Evolutionary conservation across 2,797 vertebrate species (phyloP).

Genomic region (Microctenopoma stevenorrisi): DNA sequence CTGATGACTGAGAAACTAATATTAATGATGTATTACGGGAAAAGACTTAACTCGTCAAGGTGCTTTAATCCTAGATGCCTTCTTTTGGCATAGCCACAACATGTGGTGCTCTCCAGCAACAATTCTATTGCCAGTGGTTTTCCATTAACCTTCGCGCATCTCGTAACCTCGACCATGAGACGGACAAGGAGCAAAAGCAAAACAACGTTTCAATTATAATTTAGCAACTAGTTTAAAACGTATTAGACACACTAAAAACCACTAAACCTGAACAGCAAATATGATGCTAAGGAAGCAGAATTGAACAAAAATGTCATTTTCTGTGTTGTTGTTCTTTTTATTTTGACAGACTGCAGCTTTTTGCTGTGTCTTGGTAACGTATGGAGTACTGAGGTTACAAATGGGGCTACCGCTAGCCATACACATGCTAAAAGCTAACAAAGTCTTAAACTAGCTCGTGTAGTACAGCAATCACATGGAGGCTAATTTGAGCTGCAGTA

Average conservation of each 20-base stretch:
- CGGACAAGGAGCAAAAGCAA: no score
- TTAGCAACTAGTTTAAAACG: no score
- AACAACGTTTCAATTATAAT: no score
- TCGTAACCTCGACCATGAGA: neutral
- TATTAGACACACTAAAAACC: no score
- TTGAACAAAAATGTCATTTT: no score
- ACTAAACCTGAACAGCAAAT: no score
- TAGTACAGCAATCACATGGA: slow-evolving; percentile 13
- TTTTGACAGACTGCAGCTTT: neutral
- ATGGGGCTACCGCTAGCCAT: slow-evolving; percentile 14
- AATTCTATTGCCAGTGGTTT: neutral
- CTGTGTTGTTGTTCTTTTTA: neutral
- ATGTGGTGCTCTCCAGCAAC: neutral
- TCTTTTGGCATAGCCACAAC: neutral
- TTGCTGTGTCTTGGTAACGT: neutral
- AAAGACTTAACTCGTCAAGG: neutral
- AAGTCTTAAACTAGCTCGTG: slow-evolving; percentile 16
- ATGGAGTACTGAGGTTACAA: slow-evolving; percentile 15
- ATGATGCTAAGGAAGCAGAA: no score
- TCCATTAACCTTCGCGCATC: no score
- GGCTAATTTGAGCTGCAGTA: slow-evolving; percentile 23
- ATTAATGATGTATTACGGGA: neutral
- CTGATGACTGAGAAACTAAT: neutral
- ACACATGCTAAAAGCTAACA: slow-evolving; percentile 38
- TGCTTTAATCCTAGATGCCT: neutral